A percentile compares a stretch with the other conserved stretches of the same genome.
Evolutionary conservation across 2,797 vertebrate species (phyloP).

Genomic region (Alosa sapidissima): DNA sequence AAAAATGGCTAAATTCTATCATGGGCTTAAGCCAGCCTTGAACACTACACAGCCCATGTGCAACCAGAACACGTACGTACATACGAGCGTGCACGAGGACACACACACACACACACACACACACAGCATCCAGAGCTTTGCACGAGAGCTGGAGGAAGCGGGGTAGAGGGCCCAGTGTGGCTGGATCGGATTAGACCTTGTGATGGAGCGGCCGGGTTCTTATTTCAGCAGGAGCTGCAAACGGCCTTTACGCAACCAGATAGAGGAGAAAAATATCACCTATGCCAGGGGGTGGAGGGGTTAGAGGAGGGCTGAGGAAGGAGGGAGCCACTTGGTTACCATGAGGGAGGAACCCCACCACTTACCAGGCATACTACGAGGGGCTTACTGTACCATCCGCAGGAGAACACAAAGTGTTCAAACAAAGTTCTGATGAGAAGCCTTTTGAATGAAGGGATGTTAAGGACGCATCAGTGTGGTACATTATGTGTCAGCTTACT

Average conservation of each 20-base stretch:
- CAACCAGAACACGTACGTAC: not conserved
- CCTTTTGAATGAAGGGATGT: not conserved
- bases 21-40: not conserved
- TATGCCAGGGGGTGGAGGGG: not conserved
- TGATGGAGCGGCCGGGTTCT: slow-evolving; percentile 77
- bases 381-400: not conserved
- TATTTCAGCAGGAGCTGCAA: slow-evolving; percentile 72
- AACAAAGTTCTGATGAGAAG: not conserved
- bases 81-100: not conserved
- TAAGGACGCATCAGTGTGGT: not conserved
- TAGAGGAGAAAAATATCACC: slow-evolving; percentile 21
- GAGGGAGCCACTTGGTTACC: not conserved
- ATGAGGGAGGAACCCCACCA: not conserved
- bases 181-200: slow-evolving; percentile 73
- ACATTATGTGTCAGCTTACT: not conserved
- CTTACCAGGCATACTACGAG: not conserved
- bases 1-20: not conserved
- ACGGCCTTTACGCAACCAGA: slow-evolving; percentile 69
- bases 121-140: slow-evolving; percentile 35
- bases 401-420: not conserved
- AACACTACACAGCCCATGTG: not conserved
- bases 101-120: not conserved
- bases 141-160: slow-evolving; percentile 20
- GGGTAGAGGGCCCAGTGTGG: slow-evolving; percentile 45
- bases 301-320: not conserved